phyloP scores from a whole-genome alignment of 1,140 invertebrate genomes.

The Drosophila arizonae region DNA sequence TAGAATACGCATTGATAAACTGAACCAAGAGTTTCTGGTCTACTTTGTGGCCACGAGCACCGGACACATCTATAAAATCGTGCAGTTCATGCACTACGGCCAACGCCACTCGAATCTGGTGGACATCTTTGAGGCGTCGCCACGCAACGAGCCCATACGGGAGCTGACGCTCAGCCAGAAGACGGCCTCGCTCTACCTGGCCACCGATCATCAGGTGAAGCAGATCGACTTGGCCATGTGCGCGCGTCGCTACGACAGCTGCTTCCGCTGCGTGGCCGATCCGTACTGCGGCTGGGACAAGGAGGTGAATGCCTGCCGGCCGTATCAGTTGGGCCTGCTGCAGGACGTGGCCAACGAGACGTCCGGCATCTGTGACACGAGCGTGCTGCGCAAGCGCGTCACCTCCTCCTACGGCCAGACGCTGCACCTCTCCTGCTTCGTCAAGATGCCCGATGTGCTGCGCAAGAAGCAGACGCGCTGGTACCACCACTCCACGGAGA shows the following conservation, averaged over 20 bases:
- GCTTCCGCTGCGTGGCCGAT: conserved; percentile 90
- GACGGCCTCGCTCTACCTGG: conserved; percentile 89
- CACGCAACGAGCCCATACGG: conserved; percentile 88
- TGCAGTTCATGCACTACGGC: conserved; percentile 86
- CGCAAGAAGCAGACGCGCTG: conserved; percentile 86
- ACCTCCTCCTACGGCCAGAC: conserved; percentile 90
- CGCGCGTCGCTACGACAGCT: conserved; percentile 88
- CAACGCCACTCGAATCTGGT: conserved; percentile 88
- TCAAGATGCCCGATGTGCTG: conserved; percentile 87
- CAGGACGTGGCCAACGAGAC: conserved; percentile 89
- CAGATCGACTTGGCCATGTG: conserved; percentile 91
- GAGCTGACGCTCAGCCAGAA: conserved; percentile 89
- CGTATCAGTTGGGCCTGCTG: conserved; percentile 87
- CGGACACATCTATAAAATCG: conserved; percentile 91
- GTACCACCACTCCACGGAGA: conserved; percentile 89
- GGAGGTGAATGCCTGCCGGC: conserved; percentile 88
- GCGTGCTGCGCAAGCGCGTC: conserved; percentile 87
- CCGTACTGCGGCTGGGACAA: conserved; percentile 94
- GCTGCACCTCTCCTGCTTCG: conserved; percentile 89
- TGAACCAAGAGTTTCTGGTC: conserved; percentile 88
- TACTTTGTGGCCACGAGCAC: conserved; percentile 91
- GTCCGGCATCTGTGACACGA: conserved; percentile 88
- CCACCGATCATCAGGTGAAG: conserved; percentile 89
- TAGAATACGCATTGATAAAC: conserved; percentile 82
- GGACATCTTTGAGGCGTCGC: conserved; percentile 89